phyloP scores from a whole-genome alignment of 2,888 invertebrate genomes.

The Mesoligia furuncula region DNA sequence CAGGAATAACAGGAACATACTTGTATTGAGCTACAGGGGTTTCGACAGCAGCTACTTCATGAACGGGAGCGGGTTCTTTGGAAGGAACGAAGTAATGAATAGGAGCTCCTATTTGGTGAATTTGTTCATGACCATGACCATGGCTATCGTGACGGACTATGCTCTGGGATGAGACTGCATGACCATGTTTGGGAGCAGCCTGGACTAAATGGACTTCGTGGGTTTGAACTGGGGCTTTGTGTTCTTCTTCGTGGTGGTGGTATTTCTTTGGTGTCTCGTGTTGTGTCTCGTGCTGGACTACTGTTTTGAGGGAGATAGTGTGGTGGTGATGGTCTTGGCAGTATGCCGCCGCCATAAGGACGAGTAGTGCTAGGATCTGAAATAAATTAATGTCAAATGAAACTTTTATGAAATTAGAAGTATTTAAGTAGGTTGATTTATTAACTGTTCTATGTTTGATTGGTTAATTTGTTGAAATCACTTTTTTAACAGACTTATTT shows the following conservation, averaged over 20 bases:
- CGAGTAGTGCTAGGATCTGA: conserved; percentile 68
- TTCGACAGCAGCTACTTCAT: conserved; percentile 55
- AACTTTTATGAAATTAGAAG: not conserved
- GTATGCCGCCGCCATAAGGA: conserved; percentile 66
- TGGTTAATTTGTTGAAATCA: not conserved
- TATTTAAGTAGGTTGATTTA: not conserved
- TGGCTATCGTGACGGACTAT: conserved; percentile 68
- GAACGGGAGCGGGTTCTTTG: conserved; percentile 69
- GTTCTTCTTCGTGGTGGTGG: conserved; percentile 35
- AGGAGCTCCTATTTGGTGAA: conserved; percentile 63
- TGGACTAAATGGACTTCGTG: conserved; percentile 45
- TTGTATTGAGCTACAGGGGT: conserved; percentile 46
- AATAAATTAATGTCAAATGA: conserved; percentile 26
- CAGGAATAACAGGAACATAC: conserved; percentile 40
- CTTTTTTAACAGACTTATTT: not conserved
- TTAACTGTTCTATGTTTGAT: not conserved
- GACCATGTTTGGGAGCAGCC: conserved; percentile 62
- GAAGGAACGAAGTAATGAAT: conserved; percentile 68
- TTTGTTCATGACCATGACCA: conserved; percentile 60
- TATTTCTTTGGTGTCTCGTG: conserved; percentile 74
- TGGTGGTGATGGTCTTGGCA: conserved; percentile 75
- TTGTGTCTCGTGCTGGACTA: conserved; percentile 74
- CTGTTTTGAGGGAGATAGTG: conserved; percentile 67
- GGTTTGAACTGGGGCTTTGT: conserved; percentile 25
- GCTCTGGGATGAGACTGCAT: conserved; percentile 75